A percentile compares a stretch with the other conserved stretches of the same genome.
Evolutionary conservation across 2,888 invertebrate genomes (phyloP).

Genomic region (Lycia hirtaria): DNA sequence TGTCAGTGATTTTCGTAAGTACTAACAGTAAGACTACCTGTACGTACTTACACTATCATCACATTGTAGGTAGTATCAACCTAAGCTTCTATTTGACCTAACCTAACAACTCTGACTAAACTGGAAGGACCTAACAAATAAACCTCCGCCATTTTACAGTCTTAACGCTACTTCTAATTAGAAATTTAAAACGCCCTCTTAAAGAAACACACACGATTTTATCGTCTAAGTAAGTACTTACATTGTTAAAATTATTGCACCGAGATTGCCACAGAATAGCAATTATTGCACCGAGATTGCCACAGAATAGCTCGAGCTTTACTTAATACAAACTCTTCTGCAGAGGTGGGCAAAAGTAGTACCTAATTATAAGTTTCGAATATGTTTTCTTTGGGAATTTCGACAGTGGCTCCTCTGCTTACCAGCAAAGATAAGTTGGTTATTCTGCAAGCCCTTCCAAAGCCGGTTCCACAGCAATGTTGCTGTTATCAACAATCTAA

Average conservation of each 20-base stretch:
- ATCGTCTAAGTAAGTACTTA: conserved; percentile 14
- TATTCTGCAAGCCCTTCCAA: conserved; percentile 5
- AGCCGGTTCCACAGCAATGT: too few relatives aligned
- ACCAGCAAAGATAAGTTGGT: neutral
- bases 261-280: conserved; percentile 6
- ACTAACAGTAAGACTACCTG: too few relatives aligned
- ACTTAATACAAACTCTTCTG: neutral
- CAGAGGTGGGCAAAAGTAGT: neutral
- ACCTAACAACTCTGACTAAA: too few relatives aligned
- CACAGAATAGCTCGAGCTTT: conserved; percentile 1
- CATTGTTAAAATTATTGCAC: conserved; percentile 37
- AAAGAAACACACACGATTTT: conserved; percentile 33
- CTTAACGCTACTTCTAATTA: conserved; percentile 22
- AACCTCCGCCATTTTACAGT: conserved; percentile 10
- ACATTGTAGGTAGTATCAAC: too few relatives aligned
- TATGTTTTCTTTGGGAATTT: neutral
- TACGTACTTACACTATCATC: too few relatives aligned
- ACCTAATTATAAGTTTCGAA: neutral
- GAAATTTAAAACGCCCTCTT: conserved; percentile 35
- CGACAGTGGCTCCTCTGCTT: neutral
- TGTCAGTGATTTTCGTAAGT: too few relatives aligned
- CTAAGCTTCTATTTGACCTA: too few relatives aligned
- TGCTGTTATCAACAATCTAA: too few relatives aligned
- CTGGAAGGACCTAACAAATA: too few relatives aligned
- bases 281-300: neutral